phyloP scores from a whole-genome alignment of 1,140 invertebrate species.

The Papilio xuthus region DNA sequence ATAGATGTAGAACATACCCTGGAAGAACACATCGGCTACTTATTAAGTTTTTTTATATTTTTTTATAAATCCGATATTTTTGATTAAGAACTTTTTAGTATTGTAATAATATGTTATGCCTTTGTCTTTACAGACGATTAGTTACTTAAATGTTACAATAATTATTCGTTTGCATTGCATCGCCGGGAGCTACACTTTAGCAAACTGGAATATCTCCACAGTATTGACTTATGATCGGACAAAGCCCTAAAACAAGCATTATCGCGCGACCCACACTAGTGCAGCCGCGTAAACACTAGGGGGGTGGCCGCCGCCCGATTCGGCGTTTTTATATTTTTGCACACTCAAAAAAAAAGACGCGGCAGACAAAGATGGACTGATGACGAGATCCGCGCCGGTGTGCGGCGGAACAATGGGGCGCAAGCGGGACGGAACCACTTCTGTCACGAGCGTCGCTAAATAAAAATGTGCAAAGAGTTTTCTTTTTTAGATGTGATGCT shows the following conservation, averaged over 20 bases:
- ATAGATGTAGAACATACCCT: too few species aligned
- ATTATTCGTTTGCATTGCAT: slow-evolving; percentile 13
- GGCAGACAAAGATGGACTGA: slow-evolving; percentile 80
- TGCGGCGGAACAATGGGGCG: slow-evolving; percentile 68
- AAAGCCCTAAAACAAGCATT: slow-evolving; percentile 77
- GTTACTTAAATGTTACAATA: background rate
- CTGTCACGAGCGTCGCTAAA: slow-evolving; percentile 72
- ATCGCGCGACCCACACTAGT: slow-evolving; percentile 70
- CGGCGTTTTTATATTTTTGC: slow-evolving; percentile 81
- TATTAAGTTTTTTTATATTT: too few species aligned
- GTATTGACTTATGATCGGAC: slow-evolving; percentile 79
- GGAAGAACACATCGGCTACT: too few species aligned
- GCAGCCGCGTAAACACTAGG: slow-evolving; percentile 51
- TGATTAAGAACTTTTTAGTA: too few species aligned
- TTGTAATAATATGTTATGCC: background rate
- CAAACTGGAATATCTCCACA: slow-evolving; percentile 53
- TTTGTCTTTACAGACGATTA: too few species aligned
- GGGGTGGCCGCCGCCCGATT: slow-evolving; percentile 64
- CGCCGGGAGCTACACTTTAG: slow-evolving; percentile 42
- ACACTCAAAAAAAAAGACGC: slow-evolving; percentile 75
- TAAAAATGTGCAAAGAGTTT: slow-evolving; percentile 80
- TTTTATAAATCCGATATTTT: too few species aligned
- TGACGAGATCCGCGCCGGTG: slow-evolving; percentile 66
- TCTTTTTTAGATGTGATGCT: slow-evolving; percentile 79
- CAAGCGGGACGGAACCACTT: slow-evolving; percentile 70